A percentile compares a stretch with the other conserved stretches of the same genome.
phyloP scores from a whole-genome alignment of 1,140 invertebrate species.

The Apis dorsata region DNA sequence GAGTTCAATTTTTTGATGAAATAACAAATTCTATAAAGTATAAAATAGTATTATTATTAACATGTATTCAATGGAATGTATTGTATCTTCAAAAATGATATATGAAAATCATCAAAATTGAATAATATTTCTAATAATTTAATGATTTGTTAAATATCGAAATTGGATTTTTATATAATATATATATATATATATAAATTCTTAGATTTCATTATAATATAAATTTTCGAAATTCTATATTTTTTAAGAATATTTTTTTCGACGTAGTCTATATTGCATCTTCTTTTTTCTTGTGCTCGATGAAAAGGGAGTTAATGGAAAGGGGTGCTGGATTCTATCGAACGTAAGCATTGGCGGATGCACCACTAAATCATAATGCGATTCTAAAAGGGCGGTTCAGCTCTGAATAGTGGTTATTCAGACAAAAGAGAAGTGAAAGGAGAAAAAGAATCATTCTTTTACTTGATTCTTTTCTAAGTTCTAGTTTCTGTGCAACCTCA shows the following conservation, averaged over 20 bases:
- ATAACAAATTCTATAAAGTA: too few relatives aligned
- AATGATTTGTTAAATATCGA: too few relatives aligned
- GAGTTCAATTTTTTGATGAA: too few relatives aligned
- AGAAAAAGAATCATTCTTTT: slow-evolving; percentile 7
- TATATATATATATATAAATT: too few relatives aligned
- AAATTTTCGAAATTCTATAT: not conserved
- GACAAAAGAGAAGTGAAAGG: slow-evolving; percentile 11
- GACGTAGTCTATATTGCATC: not conserved
- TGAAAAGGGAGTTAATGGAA: slow-evolving; percentile 43
- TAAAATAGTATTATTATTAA: too few relatives aligned
- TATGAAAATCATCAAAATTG: too few relatives aligned
- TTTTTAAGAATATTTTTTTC: not conserved
- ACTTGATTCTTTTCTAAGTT: not conserved
- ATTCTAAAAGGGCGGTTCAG: slow-evolving; percentile 57
- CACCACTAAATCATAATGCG: slow-evolving; percentile 56
- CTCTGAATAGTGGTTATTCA: slow-evolving; percentile 44
- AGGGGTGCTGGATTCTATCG: slow-evolving; percentile 28
- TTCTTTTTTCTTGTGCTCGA: slow-evolving; percentile 9
- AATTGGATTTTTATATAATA: too few relatives aligned
- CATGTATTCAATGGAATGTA: too few relatives aligned
- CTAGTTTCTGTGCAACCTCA: too few relatives aligned
- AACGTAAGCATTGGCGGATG: slow-evolving; percentile 44
- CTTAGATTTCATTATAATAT: not conserved
- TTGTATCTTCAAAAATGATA: too few relatives aligned
- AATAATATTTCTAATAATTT: too few relatives aligned